These are phyloP conservation scores for Romanogobio albipinnatus DNA, from an alignment of 2,113 vertebrate genomes.

Conservation along the genomic window DNA sequence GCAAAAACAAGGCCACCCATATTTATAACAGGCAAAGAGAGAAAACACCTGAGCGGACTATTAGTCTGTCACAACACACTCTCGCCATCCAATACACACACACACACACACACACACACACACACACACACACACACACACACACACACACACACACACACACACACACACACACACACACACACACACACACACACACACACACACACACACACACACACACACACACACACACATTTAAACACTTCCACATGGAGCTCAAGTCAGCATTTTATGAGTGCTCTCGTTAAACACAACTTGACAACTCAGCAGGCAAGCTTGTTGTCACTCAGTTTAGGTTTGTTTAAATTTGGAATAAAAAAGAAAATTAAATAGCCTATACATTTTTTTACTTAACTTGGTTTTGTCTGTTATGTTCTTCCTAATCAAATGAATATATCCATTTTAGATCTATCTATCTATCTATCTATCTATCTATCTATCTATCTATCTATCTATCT, in stretches of 20 bases:
- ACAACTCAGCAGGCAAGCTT: conserved; percentile 33
- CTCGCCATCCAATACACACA: conserved; percentile 14
- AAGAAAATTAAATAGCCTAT: background rate
- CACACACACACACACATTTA: conserved; percentile 33
- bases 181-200: background rate
- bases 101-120: conserved; percentile 18
- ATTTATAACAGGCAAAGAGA: conserved; percentile 39
- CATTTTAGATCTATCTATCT: background rate
- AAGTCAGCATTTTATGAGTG: conserved; percentile 42
- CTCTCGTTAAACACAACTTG: conserved; percentile 24
- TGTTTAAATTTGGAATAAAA: conserved; percentile 1
- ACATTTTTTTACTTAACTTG: background rate
- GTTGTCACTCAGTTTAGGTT: conserved; percentile 47
- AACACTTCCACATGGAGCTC: conserved; percentile 46
- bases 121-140: conserved; percentile 6
- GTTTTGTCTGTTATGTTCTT: background rate
- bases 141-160: conserved; percentile 17
- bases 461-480: background rate
- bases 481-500: conserved; percentile 1
- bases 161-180: conserved; percentile 25
- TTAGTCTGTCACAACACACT: conserved; percentile 57
- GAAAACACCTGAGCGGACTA: conserved; percentile 48
- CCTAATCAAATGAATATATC: background rate
- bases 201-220: conserved; percentile 21
- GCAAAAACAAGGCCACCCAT: conserved; percentile 50